Base-by-base conservation (phyloP, 2,888 invertebrate species). In the Lepidochitona cinerea region DNA sequence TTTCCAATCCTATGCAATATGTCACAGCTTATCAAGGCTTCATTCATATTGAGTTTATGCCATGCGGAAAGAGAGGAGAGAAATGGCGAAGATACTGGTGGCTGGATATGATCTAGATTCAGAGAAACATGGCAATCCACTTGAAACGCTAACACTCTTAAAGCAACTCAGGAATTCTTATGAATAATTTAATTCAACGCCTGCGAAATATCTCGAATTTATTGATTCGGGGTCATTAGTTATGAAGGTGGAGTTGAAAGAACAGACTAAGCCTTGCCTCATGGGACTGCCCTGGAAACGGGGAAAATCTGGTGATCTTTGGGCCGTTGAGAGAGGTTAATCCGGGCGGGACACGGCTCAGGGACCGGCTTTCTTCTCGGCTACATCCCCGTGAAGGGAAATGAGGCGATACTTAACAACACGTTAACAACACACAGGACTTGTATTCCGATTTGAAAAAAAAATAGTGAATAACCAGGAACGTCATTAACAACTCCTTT, bases 171-270 rank as follows among this genome's bases (percentile, higher is more conserved):
- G 59, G 59, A 23, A 29, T 59, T 59, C 59, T 59, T 59, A 59
- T 59, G 59, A 59, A 59, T 59, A 59, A 59, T 59, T 59, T 59
- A 59, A 59, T 59, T 59, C 59, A 59, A 26, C 29, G 23, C 59
- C 59, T 59, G 59, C 26, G 59, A 59, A 59, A 59, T 59, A 59
- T 32, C 29, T 59, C 59, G 29, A 59, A 59, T 59, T 59, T 59
- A 59, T 59, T 29, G 59, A 59, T 59, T 59, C 59, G 59, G 59
- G 23, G 29, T 59, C 59, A 59, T 59, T 59, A 59, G 59, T 4
- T 59, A 59, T 59, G 59, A 14, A 32, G 14, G 29, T 2, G 32
- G 59, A 26, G 59, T 23, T 23, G 12, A 32, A 32, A 12, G 12
- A 26, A 59, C 32, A 32, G 18, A 29, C 41, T 23, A 59, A 59